Conservation (phyloP, 2,113 vertebrate species). For the Elanus axillaris region DNA sequence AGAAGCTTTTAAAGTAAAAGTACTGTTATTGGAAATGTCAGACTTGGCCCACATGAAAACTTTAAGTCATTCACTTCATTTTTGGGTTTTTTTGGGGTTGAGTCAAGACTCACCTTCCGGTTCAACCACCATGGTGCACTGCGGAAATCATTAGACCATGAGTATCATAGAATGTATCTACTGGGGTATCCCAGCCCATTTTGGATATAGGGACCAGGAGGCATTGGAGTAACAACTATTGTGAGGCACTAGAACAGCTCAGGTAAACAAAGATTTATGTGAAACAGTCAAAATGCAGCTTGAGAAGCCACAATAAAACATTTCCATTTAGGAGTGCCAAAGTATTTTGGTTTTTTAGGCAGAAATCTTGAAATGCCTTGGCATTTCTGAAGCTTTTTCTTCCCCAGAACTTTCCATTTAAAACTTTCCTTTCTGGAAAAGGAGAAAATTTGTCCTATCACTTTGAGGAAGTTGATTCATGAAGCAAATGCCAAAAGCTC, state of each 20-base stretch:
- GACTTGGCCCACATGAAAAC: neutral
- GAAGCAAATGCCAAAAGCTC: neutral
- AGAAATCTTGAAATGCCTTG: neutral
- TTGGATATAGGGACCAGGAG: neutral
- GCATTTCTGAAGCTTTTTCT: neutral
- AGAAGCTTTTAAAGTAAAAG: neutral
- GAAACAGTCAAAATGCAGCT: neutral
- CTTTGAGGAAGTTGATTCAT: neutral
- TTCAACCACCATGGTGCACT: neutral
- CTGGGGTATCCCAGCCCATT: neutral
- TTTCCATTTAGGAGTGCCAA: neutral
- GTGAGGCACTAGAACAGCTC: neutral
- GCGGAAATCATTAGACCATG: neutral
- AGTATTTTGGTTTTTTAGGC: neutral
- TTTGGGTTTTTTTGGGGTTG: neutral
- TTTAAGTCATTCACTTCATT: neutral
- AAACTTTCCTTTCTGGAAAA: neutral
- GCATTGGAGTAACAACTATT: neutral
- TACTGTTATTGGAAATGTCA: neutral
- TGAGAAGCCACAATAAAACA: neutral
- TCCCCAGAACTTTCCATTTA: neutral
- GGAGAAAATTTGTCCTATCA: neutral
- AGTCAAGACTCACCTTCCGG: neutral
- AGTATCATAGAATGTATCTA: neutral
- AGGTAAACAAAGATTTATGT: neutral